phyloP scores from a whole-genome alignment of 2,888 invertebrate genomes.

The Apomyelois bistriatella region DNA sequence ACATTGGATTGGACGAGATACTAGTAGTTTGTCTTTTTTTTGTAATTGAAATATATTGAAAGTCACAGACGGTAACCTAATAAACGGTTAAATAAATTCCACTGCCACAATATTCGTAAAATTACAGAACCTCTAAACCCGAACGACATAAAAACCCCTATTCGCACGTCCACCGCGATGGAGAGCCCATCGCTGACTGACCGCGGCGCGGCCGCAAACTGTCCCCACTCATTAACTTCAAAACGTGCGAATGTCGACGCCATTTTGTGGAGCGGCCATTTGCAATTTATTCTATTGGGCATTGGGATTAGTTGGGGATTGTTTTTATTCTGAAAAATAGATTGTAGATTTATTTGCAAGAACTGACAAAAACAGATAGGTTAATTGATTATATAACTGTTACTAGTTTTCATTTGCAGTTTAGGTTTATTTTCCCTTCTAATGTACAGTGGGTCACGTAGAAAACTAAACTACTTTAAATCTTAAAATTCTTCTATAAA shows the following conservation, averaged over 20 bases:
- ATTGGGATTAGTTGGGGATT: neutral
- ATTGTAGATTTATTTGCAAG: no score
- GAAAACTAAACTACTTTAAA: no score
- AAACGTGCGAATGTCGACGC: constrained; percentile 6
- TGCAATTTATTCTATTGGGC: neutral
- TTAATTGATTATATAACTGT: no score
- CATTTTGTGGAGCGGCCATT: constrained; percentile 2
- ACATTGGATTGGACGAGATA: no score
- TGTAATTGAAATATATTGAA: neutral
- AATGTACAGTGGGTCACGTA: no score
- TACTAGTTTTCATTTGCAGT: no score
- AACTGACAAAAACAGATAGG: no score
- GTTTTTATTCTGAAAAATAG: no score
- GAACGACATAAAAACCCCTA: neutral
- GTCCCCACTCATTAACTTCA: constrained; percentile 22
- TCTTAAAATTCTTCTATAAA: no score
- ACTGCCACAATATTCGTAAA: neutral
- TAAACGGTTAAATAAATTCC: no score
- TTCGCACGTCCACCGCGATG: neutral
- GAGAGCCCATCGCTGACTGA: constrained; percentile 16
- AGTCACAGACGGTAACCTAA: neutral
- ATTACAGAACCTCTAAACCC: neutral
- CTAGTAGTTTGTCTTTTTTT: no score
- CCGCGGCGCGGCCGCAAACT: constrained; percentile 23
- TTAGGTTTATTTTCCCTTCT: no score